Evolutionary conservation across 2,888 invertebrate species (phyloP).

Genomic region (Pyrrhia umbra): DNA sequence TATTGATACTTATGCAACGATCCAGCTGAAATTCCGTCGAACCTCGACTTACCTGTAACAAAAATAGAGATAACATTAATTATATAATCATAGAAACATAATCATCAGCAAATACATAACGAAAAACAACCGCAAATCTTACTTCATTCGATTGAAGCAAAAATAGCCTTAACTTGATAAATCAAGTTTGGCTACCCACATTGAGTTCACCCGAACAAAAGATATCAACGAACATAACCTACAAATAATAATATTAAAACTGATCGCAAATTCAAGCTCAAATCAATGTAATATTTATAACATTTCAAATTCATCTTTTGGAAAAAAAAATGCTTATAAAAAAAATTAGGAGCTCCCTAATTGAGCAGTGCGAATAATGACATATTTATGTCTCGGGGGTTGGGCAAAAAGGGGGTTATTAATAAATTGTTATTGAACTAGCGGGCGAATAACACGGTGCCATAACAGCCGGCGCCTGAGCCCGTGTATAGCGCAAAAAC

Average conservation of each 20-base stretch:
- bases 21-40: background rate
- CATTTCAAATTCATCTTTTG: conserved; percentile 60
- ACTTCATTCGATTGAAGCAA: no score
- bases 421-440: conserved; percentile 84
- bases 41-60: conserved; percentile 30
- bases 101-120: background rate
- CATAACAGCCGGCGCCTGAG: conserved; percentile 84
- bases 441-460: conserved; percentile 70
- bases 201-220: conserved; percentile 36
- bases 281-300: conserved; percentile 62
- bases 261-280: conserved; percentile 44
- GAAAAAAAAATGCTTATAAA: conserved; percentile 42
- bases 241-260: conserved; percentile 42
- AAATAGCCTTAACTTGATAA: background rate
- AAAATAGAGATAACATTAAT: conserved; percentile 3
- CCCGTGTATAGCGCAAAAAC: conserved; percentile 81
- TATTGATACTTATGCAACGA: background rate
- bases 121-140: no score
- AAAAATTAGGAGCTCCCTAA: conserved; percentile 68
- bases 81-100: background rate
- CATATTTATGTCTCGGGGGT: conserved; percentile 80
- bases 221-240: conserved; percentile 33
- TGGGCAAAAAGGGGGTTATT: conserved; percentile 75
- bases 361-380: conserved; percentile 87
- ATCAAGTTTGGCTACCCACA: background rate